Percentiles rank a stretch among this genome's conserved stretches.
Conservation (phyloP, 1,140 invertebrate species). For the Drosophila pectinifera region DNA sequence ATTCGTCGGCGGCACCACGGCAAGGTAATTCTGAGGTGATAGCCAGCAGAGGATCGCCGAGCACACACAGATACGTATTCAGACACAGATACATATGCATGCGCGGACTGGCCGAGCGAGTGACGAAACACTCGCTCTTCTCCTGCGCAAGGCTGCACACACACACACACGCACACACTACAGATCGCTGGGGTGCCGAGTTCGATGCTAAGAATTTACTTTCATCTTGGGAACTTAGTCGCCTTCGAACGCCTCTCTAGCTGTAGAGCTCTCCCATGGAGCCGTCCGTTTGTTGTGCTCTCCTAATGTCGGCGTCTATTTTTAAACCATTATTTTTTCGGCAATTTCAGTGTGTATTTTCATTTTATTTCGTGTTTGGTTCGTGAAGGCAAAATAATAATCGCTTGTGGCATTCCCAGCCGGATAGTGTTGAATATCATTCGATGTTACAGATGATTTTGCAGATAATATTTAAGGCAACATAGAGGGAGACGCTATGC, state of each 20-base stretch:
- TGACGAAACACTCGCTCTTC: conserved; percentile 57
- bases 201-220: conserved; percentile 75
- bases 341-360: conserved; percentile 27
- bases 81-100: conserved; percentile 4
- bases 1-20: conserved; percentile 79
- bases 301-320: conserved; percentile 36
- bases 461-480: conserved; percentile 67
- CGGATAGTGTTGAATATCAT: conserved; percentile 83
- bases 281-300: conserved; percentile 36
- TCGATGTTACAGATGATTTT: conserved; percentile 78
- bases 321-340: conserved; percentile 45
- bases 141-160: conserved; percentile 60
- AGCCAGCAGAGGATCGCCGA: conserved; percentile 43
- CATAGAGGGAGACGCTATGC: background rate
- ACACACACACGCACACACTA: conserved; percentile 14
- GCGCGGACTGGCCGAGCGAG: conserved; percentile 25
- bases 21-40: conserved; percentile 85
- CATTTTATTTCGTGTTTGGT: conserved; percentile 42
- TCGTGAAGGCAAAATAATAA: conserved; percentile 78
- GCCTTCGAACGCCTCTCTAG: conserved; percentile 29
- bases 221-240: conserved; percentile 77
- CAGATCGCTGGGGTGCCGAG: conserved; percentile 18
- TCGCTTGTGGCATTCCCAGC: conserved; percentile 78
- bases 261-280: conserved; percentile 20
- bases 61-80: conserved; percentile 27